These are phyloP conservation scores for Diadegma fenestrale DNA, from an alignment of 2,888 invertebrate genomes.

Conservation along the genomic window DNA sequence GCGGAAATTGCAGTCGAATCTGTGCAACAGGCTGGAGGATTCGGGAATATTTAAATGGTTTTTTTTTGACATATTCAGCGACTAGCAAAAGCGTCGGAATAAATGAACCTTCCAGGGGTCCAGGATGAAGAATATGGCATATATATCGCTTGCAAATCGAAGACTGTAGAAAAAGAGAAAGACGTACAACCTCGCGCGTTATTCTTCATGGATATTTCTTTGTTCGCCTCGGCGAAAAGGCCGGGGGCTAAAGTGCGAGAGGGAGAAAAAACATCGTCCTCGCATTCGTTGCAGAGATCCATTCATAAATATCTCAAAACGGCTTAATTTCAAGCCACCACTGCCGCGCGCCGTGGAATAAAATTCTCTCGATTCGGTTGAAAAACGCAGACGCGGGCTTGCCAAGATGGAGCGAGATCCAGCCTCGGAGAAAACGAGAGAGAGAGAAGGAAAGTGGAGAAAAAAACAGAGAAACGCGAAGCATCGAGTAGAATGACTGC, in stretches of 20 bases:
- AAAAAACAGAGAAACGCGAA: constrained; percentile 54
- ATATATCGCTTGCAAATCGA: constrained; percentile 43
- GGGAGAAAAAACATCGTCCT: constrained; percentile 42
- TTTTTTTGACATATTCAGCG: not conserved
- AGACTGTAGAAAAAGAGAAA: constrained; percentile 2
- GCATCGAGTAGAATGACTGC: constrained; percentile 54
- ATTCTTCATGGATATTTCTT: constrained; percentile 64
- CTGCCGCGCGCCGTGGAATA: constrained; percentile 80
- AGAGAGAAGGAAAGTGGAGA: constrained; percentile 60
- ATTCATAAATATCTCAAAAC: constrained; percentile 85
- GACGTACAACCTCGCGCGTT: constrained; percentile 57
- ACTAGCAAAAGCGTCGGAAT: constrained; percentile 49
- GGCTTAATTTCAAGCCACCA: constrained; percentile 84
- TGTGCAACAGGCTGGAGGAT: constrained; percentile 40
- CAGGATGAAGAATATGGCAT: constrained; percentile 60
- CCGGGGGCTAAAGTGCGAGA: constrained; percentile 39
- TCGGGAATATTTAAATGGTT: constrained; percentile 49
- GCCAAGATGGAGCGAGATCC: constrained; percentile 64
- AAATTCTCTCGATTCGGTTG: constrained; percentile 81
- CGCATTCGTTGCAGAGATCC: constrained; percentile 73
- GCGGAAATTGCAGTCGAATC: constrained; percentile 32
- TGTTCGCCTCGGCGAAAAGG: constrained; percentile 59
- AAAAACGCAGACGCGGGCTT: constrained; percentile 82
- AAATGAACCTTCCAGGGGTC: constrained; percentile 65
- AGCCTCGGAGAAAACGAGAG: constrained; percentile 13